phyloP scores from a whole-genome alignment of 2,113 vertebrate species.

The Henicopernis longicauda region DNA sequence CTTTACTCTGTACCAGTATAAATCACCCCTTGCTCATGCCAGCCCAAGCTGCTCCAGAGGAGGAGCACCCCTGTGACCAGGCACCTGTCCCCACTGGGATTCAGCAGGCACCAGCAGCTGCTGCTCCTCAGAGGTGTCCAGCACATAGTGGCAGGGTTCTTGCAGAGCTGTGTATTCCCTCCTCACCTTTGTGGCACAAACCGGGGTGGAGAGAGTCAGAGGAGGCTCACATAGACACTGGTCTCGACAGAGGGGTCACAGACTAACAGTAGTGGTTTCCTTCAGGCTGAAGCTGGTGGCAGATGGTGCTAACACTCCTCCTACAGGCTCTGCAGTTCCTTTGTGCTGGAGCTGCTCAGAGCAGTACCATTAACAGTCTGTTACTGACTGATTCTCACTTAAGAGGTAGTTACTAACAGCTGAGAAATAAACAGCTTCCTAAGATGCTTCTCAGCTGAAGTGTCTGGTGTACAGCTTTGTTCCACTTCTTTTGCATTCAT shows the following conservation, averaged over 20 bases:
- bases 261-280: neutral
- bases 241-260: neutral
- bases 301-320: neutral
- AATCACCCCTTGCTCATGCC: neutral
- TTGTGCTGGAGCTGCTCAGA: neutral
- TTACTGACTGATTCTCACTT: neutral
- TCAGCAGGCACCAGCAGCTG: neutral
- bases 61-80: neutral
- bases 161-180: neutral
- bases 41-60: neutral
- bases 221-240: neutral
- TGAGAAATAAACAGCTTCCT: neutral
- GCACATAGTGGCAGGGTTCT: neutral
- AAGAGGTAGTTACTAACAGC: neutral
- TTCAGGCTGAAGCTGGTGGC: neutral
- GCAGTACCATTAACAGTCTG: neutral
- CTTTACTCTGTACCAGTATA: neutral
- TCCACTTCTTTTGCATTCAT: neutral
- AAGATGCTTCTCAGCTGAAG: neutral
- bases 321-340: neutral
- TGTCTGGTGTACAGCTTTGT: neutral
- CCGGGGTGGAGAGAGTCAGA: neutral
- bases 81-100: neutral
- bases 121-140: neutral
- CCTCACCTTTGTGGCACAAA: neutral